A percentile compares a stretch with the other conserved stretches of the same genome.
Conservation (phyloP, 2,113 vertebrate species). For the Charina bottae region DNA sequence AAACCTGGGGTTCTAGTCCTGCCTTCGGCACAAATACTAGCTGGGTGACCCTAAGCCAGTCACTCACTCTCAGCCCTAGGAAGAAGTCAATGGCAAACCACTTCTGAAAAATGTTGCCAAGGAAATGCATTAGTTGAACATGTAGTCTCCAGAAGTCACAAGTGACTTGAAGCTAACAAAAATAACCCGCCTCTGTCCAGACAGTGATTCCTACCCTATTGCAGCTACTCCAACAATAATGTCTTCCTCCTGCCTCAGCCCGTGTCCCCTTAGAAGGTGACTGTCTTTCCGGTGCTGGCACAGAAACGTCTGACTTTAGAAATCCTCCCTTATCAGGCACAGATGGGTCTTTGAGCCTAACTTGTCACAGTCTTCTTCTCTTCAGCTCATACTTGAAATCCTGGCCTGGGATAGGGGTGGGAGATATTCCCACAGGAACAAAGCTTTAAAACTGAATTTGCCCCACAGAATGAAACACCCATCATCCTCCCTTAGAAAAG, state of each 20-base stretch:
- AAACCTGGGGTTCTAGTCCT: background rate
- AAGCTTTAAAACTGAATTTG: background rate
- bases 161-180: background rate
- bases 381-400: background rate
- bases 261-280: background rate
- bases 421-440: background rate
- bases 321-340: background rate
- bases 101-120: background rate
- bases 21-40: background rate
- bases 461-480: background rate
- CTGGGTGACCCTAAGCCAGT: no score
- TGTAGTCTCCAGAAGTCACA: background rate
- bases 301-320: background rate
- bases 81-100: background rate
- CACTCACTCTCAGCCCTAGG: background rate
- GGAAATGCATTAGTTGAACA: background rate
- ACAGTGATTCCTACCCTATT: background rate
- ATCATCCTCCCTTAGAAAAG: background rate
- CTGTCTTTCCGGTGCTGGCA: background rate
- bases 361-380: background rate
- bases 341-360: background rate
- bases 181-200: background rate
- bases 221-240: background rate
- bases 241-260: background rate
- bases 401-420: background rate